Evolutionary conservation across 1,140 invertebrate genomes (phyloP).

Genomic region (Drosophila albomicans): DNA sequence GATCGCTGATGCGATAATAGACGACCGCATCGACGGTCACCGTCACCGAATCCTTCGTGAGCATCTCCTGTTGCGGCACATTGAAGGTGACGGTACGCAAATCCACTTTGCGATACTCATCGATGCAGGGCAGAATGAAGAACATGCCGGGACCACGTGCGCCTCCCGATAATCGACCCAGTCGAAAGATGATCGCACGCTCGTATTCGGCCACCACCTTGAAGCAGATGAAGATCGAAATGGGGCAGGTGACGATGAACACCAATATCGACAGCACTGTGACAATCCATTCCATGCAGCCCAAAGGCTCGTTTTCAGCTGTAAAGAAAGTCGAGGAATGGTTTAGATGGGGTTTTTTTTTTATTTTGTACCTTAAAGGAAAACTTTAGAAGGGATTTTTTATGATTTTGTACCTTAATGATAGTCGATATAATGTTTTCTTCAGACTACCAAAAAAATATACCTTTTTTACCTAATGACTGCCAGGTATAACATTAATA

Average conservation of each 20-base stretch:
- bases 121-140: conserved; percentile 95
- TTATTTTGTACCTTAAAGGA: too few relatives aligned
- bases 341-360: too few relatives aligned
- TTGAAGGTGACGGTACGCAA: conserved; percentile 89
- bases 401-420: too few relatives aligned
- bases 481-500: background rate
- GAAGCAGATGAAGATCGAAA: conserved; percentile 93
- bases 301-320: conserved; percentile 86
- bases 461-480: background rate
- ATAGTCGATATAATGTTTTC: too few relatives aligned
- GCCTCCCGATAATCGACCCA: conserved; percentile 89
- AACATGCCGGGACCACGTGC: conserved; percentile 92
- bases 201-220: conserved; percentile 92
- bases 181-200: conserved; percentile 94
- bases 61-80: conserved; percentile 89
- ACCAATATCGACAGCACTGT: conserved; percentile 91
- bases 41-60: conserved; percentile 96
- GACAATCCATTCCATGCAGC: conserved; percentile 91
- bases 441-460: background rate
- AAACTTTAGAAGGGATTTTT: too few relatives aligned
- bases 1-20: conserved; percentile 93
- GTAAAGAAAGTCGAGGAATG: conserved; percentile 11
- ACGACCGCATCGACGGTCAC: conserved; percentile 96
- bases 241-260: conserved; percentile 92
- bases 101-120: conserved; percentile 95